Base-by-base conservation (phyloP, 2,113 vertebrate genomes). In the Hyperopisus bebe region DNA sequence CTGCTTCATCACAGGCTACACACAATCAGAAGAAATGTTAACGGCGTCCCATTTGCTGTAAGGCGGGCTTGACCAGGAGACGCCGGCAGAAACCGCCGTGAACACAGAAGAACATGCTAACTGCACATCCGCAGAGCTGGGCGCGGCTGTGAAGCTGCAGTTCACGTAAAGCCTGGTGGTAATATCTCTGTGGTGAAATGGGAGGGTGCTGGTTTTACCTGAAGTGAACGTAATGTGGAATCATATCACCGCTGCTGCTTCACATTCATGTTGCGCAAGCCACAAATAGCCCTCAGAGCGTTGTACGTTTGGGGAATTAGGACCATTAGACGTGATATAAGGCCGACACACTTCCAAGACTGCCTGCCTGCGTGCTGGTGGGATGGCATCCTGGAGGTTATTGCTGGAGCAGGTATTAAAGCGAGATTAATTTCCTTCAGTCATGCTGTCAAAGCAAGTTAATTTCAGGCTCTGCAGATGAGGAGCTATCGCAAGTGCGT, bases 301-400 rank as follows among this genome's bases (percentile, higher is more conserved):
- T 31, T 8, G 19, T 86, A 80, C 74, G 2, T 80, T 42, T 80
- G 74, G 74, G 46, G 66, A 88, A 62, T 88, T 88, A 27, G 58
- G 87, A 27, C 87, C 55, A 66, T 88, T 66, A 88, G 55, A 88
- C 6, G 11, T 88, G 87, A 88, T 88, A 39, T 42, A 88, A 62
- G 39, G 74, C 51, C 48, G 42, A 39, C 48, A 70, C 24, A n/a
- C 42, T 50, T 55, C 47, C 70, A 27, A 87, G 27, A 27, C 27
- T 62, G 19, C 42, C 44, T 27, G 10, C 44, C 42, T 84, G 42
- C 77, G 17, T 42, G 19, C 31, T 31, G 19, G 47, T 24, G 47
- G 48, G 50, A 13, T 2, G 5, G 88, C 47, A 51, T 55, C 70
- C 35, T 44, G 70, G 10, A 89, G 88, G 70, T 55, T 47, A 80